Conservation (phyloP, 2,888 invertebrate genomes). For the Tetrapedia diversipes region DNA sequence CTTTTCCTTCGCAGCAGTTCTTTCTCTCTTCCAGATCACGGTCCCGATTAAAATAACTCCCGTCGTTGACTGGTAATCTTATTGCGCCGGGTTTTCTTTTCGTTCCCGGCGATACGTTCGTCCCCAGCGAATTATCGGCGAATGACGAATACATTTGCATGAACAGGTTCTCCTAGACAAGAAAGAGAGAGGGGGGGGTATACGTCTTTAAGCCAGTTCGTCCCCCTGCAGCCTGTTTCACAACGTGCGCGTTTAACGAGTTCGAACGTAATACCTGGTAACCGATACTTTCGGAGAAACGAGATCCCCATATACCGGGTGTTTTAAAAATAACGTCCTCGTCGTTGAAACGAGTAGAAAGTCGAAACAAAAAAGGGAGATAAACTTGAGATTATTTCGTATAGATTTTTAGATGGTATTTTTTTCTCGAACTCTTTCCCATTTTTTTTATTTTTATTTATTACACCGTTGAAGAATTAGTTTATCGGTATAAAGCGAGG, state of each 20-base stretch:
- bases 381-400: no score
- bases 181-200: not conserved
- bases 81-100: conserved; percentile 41
- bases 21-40: conserved; percentile 28
- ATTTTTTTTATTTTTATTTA: no score
- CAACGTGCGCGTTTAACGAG: conserved; percentile 29
- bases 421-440: no score
- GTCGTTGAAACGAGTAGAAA: no score
- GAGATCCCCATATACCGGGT: not conserved
- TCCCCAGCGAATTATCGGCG: conserved; percentile 31
- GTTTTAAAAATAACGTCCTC: not conserved
- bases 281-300: conserved; percentile 27
- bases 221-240: not conserved
- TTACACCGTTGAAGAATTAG: no score
- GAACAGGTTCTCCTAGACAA: conserved; percentile 25
- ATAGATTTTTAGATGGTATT: no score
- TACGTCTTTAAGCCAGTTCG: not conserved
- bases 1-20: not conserved
- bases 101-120: conserved; percentile 5
- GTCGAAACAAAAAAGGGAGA: not conserved
- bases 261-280: conserved; percentile 30
- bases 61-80: conserved; percentile 42
- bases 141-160: conserved; percentile 40
- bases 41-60: conserved; percentile 52
- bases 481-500: not conserved